These are phyloP conservation scores for Acanthosepion lycidas DNA, from an alignment of 2,888 invertebrate species.

Conservation along the genomic window DNA sequence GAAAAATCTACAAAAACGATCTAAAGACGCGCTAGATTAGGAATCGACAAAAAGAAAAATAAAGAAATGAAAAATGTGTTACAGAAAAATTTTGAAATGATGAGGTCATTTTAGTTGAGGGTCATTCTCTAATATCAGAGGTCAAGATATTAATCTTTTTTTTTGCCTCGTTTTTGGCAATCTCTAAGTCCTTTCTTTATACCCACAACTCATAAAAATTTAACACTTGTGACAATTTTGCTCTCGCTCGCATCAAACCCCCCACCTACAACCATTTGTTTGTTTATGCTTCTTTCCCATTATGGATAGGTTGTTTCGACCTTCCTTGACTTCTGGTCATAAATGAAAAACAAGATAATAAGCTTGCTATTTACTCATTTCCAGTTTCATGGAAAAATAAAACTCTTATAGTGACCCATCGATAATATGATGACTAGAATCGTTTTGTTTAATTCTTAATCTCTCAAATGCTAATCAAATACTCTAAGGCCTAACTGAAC, in stretches of 20 bases:
- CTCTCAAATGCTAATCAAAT: too few species aligned
- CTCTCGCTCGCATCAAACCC: not conserved
- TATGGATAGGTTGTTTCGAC: not conserved
- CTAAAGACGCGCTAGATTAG: too few species aligned
- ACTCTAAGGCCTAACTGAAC: too few species aligned
- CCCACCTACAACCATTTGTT: not conserved
- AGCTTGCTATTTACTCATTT: not conserved
- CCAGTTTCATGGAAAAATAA: not conserved
- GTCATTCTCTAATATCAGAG: not conserved
- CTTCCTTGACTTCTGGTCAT: not conserved
- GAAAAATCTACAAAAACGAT: too few species aligned
- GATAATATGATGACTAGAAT: not conserved
- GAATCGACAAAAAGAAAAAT: too few species aligned
- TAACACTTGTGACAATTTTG: not conserved
- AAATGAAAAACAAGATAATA: not conserved
- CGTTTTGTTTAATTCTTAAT: not conserved
- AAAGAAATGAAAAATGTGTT: too few species aligned
- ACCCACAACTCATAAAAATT: not conserved
- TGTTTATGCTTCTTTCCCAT: not conserved
- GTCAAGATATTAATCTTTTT: not conserved
- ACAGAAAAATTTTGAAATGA: not conserved
- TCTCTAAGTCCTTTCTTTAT: not conserved
- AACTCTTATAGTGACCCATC: not conserved
- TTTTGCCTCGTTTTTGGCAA: not conserved
- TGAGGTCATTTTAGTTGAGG: not conserved